Percentiles rank a stretch among this genome's conserved stretches.
Conservation (phyloP, 2,888 invertebrate genomes). For the Athripsodes cinereus region DNA sequence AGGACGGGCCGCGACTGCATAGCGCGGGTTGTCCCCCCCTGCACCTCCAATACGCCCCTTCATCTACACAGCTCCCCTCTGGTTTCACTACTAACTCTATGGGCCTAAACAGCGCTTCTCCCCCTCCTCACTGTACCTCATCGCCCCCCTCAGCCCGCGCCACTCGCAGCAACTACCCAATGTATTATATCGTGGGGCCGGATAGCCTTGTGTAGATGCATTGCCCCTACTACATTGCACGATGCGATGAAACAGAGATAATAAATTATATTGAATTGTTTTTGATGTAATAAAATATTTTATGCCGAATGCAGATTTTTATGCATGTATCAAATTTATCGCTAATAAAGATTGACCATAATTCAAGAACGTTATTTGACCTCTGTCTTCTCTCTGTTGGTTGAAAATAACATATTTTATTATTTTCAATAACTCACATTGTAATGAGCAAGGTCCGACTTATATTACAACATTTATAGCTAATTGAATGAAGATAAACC, state of each 20-base stretch:
- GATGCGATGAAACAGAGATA: constrained; percentile 1
- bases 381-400: not conserved
- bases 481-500: too few relatives aligned
- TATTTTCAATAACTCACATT: too few relatives aligned
- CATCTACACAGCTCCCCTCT: not conserved
- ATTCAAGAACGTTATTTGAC: too few relatives aligned
- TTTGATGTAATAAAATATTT: constrained; percentile 1
- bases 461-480: too few relatives aligned
- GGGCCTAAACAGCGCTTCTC: constrained; percentile 8
- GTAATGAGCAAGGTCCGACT: too few relatives aligned
- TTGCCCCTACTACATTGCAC: constrained; percentile 21
- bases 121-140: constrained; percentile 6
- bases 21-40: constrained; percentile 12
- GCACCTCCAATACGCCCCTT: not conserved
- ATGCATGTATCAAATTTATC: not conserved
- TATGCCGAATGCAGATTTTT: not conserved
- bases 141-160: not conserved
- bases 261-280: not conserved
- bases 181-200: constrained; percentile 11
- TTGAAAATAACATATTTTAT: too few relatives aligned
- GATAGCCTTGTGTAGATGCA: constrained; percentile 24
- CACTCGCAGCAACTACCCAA: not conserved
- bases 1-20: constrained; percentile 21
- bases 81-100: not conserved
- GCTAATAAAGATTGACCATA: not conserved